These are phyloP conservation scores for Aphidoletes aphidimyza DNA, from an alignment of 2,888 invertebrate genomes.

Conservation along the genomic window DNA sequence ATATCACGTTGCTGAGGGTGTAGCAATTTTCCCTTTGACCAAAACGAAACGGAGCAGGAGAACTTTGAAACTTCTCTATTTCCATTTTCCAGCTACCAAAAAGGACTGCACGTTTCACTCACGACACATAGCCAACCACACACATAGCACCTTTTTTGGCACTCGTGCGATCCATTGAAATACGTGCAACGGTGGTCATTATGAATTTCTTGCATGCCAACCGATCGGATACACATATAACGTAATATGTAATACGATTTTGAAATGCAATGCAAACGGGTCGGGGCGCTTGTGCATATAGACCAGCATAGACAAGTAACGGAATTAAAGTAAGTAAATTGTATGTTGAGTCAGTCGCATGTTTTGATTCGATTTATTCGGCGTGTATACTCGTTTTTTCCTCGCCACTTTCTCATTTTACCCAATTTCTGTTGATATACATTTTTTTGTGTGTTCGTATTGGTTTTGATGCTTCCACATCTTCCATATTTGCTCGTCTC, in stretches of 20 bases:
- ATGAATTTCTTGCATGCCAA: constrained; percentile 40
- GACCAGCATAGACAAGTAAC: neutral
- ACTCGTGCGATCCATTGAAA: constrained; percentile 6
- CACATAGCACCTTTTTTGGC: constrained; percentile 48
- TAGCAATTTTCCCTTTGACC: neutral
- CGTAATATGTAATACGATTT: constrained; percentile 30
- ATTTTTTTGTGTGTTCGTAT: neutral
- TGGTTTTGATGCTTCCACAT: constrained; percentile 41
- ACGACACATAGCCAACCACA: constrained; percentile 22
- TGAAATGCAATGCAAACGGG: neutral
- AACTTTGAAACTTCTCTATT: neutral
- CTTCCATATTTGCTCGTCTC: neutral
- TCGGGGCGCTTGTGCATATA: neutral
- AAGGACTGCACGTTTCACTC: constrained; percentile 6
- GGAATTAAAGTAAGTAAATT: constrained; percentile 41
- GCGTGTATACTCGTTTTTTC: neutral
- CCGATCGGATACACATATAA: constrained; percentile 39
- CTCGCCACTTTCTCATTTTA: neutral
- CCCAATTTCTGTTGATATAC: no score
- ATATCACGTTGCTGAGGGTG: neutral
- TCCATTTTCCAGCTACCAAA: neutral
- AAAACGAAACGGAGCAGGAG: neutral
- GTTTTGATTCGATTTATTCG: constrained; percentile 39
- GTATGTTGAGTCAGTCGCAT: constrained; percentile 20
- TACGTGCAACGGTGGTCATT: neutral